Evolutionary conservation across 1,140 invertebrate genomes (phyloP).

Genomic region (Neodiprion lecontei): DNA sequence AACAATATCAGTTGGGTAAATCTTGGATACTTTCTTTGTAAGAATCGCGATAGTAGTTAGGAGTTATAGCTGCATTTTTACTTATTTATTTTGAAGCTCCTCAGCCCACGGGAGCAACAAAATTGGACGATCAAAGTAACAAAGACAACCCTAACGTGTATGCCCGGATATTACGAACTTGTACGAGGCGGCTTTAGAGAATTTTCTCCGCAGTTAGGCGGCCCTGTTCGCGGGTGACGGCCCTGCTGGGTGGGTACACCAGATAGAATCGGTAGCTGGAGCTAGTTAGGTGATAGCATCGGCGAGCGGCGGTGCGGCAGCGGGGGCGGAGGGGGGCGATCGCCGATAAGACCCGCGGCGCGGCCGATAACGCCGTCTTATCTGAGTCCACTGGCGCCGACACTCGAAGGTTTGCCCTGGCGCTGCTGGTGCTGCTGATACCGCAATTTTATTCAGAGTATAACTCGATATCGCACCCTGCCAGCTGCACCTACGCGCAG

Average conservation of each 20-base stretch:
- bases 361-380: slow-evolving; percentile 60
- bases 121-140: background rate
- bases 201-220: slow-evolving; percentile 33
- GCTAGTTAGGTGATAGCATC: slow-evolving; percentile 63
- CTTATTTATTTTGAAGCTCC: background rate
- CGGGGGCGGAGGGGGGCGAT: slow-evolving; percentile 48
- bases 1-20: too few species aligned
- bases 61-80: background rate
- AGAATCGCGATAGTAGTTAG: background rate
- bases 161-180: too few species aligned
- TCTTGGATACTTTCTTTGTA: too few species aligned
- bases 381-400: slow-evolving; percentile 62
- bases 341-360: slow-evolving; percentile 57
- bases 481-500: slow-evolving; percentile 36
- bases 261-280: slow-evolving; percentile 63
- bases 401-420: slow-evolving; percentile 55
- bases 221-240: slow-evolving; percentile 51
- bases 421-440: slow-evolving; percentile 28
- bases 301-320: slow-evolving; percentile 51
- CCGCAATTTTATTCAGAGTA: slow-evolving; percentile 17
- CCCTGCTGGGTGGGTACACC: slow-evolving; percentile 56
- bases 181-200: background rate
- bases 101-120: background rate
- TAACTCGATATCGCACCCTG: slow-evolving; percentile 16
- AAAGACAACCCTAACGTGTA: too few species aligned